Conservation (phyloP, 2,113 vertebrate genomes). For the Gracilinanus agilis region DNA sequence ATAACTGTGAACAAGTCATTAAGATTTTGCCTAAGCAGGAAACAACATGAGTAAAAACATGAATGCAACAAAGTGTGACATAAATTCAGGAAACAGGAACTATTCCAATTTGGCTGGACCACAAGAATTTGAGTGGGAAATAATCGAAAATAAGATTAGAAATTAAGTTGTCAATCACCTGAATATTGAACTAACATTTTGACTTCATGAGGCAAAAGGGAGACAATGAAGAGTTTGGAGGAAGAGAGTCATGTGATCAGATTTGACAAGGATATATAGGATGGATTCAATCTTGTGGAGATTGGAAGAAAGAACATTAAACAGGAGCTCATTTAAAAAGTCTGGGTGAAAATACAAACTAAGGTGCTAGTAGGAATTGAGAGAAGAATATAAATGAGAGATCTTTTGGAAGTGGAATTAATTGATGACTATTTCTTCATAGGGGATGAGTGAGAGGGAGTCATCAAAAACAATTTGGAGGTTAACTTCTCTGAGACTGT, state of each 20-base stretch:
- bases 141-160: neutral
- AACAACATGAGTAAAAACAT: neutral
- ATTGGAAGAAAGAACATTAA: neutral
- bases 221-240: neutral
- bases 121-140: neutral
- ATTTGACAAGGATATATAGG: neutral
- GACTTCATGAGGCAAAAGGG: neutral
- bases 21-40: neutral
- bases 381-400: neutral
- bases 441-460: neutral
- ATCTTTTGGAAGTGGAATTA: neutral
- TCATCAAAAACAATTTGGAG: neutral
- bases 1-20: neutral
- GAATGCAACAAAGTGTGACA: neutral
- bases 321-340: neutral
- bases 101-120: neutral
- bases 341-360: neutral
- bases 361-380: neutral
- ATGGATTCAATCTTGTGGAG: neutral
- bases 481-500: neutral
- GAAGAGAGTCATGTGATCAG: neutral
- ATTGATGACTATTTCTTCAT: neutral
- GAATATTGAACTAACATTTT: neutral
- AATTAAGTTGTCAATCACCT: neutral
- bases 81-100: neutral